phyloP scores from a whole-genome alignment of 2,113 vertebrate species.

The Columba livia region DNA sequence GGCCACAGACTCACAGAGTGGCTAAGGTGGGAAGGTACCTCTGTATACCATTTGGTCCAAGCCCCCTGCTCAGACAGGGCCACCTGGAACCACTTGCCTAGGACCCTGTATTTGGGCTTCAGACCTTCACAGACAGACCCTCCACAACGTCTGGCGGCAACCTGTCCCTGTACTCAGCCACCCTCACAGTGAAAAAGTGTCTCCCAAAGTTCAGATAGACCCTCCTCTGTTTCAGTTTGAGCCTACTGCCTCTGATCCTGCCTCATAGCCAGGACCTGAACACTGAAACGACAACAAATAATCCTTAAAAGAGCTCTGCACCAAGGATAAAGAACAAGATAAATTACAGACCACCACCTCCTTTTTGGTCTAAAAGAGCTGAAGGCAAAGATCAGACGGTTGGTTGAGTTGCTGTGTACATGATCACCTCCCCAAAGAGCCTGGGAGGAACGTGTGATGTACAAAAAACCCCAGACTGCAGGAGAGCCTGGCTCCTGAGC shows the following conservation, averaged over 20 bases:
- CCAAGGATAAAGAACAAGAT: background rate
- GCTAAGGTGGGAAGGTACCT: background rate
- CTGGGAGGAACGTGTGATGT: background rate
- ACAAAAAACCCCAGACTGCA: background rate
- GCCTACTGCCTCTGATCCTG: background rate
- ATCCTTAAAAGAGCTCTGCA: background rate
- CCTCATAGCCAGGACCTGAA: background rate
- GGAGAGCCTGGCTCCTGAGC: rapidly evolving
- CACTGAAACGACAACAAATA: background rate
- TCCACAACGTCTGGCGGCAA: background rate
- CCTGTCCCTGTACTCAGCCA: background rate
- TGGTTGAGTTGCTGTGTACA: background rate
- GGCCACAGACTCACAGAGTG: background rate
- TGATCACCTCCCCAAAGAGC: background rate
- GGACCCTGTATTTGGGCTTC: background rate
- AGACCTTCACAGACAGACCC: background rate
- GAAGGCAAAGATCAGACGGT: background rate
- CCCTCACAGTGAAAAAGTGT: background rate
- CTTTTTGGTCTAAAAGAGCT: background rate
- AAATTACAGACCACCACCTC: background rate
- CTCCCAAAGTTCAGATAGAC: background rate
- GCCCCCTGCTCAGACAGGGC: background rate
- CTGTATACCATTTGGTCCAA: background rate
- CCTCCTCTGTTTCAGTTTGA: background rate
- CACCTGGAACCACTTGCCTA: background rate